Percentiles rank a stretch among this genome's conserved stretches.
Evolutionary conservation across 2,888 invertebrate species (phyloP).

Genomic region (Bellardia bayeri): DNA sequence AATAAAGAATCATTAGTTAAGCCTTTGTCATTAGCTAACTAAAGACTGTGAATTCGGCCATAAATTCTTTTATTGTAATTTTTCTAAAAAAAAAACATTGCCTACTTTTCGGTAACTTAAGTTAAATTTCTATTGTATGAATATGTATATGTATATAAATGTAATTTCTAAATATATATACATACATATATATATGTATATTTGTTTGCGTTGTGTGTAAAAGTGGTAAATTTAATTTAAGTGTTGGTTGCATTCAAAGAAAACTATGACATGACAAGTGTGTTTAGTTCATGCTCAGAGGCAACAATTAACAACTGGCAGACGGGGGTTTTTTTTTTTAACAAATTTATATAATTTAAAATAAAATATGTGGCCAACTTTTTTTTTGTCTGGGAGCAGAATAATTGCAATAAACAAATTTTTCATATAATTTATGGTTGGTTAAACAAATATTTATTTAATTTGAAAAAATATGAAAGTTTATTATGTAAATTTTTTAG

Average conservation of each 20-base stretch:
- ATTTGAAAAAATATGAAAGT: no score
- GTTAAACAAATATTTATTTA: not conserved
- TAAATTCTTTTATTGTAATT: not conserved
- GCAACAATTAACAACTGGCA: slow-evolving; percentile 20
- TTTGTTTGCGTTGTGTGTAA: no score
- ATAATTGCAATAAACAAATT: not conserved
- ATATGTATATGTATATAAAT: not conserved
- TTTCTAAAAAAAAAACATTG: not conserved
- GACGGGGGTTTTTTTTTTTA: not conserved
- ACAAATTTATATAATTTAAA: no score
- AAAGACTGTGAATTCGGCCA: no score
- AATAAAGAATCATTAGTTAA: no score
- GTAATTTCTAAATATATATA: not conserved
- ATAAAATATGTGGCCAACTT: no score
- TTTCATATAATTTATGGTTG: not conserved
- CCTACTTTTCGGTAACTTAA: not conserved
- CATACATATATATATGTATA: not conserved
- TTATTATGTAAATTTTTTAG: no score
- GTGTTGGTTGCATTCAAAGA: not conserved
- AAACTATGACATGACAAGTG: not conserved
- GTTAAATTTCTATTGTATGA: not conserved
- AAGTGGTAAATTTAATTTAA: not conserved
- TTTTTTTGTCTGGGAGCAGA: not conserved
- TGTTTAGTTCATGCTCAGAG: not conserved
- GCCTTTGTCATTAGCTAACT: no score